Base-by-base conservation (phyloP, 2,888 invertebrate species). In the Seira musarum region DNA sequence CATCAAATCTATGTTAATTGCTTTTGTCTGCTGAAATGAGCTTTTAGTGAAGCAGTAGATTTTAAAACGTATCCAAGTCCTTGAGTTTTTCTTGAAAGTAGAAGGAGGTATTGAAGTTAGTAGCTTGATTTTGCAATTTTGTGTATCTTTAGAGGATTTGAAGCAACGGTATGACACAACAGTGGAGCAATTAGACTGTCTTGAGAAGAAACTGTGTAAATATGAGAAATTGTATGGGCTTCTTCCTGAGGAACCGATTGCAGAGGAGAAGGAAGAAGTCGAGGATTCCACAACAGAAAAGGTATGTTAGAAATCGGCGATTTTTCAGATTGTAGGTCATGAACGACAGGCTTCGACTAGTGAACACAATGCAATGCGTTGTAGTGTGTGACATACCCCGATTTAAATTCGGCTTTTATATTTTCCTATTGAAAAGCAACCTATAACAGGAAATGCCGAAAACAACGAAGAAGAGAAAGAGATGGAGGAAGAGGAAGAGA, bases 151-250 rank as follows among this genome's bases (percentile, higher is more conserved):
- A 81, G 83, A 83, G 19, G 69, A 60, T 22, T 60, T 84, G 57
- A 67, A 76, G 49, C 68, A 74, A 35, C 74, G 80, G 35, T 81
- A 84, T 63, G 84, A 84, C 19, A 81, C 79, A 15, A 57, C 80
- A 15, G 69, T 84, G 61, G 25, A 69, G 8, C 76, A 79, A 60
- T n/a, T 84, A 10, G 76, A 82, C 15, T 79, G 70, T 24, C 68
- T 82, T 22, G 77, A 82, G 25, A 80, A 76, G 63, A 73, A 61
- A 53, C 22, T 82, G 22, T 66, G 30, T 35, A 69, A 77, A 21
- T 84, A 71, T 57, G 82, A 81, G 22, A 76, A 80, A 46, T 40
- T 70, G 24, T 80, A 64, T 24, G 80, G 80, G 2, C 17, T 10
- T 61, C 15, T 80, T 15, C 35, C 35, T 2, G 76, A 76, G n/a